These are phyloP conservation scores for Limanda limanda DNA, from an alignment of 2,113 vertebrate genomes.

Conservation along the genomic window DNA sequence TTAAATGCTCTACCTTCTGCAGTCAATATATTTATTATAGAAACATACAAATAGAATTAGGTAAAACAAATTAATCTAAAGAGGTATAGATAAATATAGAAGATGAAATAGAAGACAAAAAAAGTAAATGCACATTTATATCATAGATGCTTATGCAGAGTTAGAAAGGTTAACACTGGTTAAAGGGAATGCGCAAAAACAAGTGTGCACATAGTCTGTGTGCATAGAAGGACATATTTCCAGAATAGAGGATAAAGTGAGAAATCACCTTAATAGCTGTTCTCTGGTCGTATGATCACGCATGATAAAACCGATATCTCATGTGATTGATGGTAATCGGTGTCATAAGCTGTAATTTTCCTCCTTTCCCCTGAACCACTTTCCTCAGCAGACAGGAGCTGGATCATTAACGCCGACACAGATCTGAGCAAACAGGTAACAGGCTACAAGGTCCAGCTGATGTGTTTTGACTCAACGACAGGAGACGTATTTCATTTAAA, in stretches of 20 bases:
- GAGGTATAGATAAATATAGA: too few relatives aligned
- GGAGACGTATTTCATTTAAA: not conserved
- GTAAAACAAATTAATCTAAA: too few relatives aligned
- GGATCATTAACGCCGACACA: not conserved
- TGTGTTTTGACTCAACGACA: not conserved
- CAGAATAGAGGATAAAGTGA: not conserved
- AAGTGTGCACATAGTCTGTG: too few relatives aligned
- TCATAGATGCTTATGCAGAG: too few relatives aligned
- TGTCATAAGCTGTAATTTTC: conserved; percentile 3
- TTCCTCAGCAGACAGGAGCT: not conserved
- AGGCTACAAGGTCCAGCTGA: not conserved
- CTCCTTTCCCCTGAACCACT: not conserved
- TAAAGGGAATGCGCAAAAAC: too few relatives aligned
- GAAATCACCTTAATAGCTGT: not conserved
- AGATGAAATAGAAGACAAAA: too few relatives aligned
- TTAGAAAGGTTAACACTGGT: too few relatives aligned
- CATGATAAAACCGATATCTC: not conserved
- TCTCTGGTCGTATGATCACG: not conserved
- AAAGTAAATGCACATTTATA: too few relatives aligned
- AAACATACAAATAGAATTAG: too few relatives aligned
- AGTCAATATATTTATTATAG: too few relatives aligned
- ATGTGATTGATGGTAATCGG: conserved; percentile 17
- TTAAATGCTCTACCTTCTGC: too few relatives aligned
- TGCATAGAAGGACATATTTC: not conserved
- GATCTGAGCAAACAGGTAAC: not conserved